Evolutionary conservation across 2,797 vertebrate species (phyloP).

Genomic region (Parauchenoglanis punctatus): DNA sequence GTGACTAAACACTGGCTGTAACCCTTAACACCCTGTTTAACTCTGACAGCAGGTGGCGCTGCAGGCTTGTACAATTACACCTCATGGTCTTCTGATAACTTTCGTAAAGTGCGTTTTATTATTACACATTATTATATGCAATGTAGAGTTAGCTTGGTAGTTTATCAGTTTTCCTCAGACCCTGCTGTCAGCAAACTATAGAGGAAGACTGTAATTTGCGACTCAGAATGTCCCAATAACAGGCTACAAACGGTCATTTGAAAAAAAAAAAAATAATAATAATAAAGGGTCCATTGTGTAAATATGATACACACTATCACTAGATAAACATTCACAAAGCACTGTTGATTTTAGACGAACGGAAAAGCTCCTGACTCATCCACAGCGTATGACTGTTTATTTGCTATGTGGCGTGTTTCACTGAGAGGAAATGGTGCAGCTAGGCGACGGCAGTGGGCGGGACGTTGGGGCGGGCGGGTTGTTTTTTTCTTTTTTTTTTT

Average conservation of each 20-base stretch:
- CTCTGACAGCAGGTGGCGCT: slow-evolving; percentile 20
- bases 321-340: slow-evolving; percentile 7
- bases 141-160: too few relatives aligned
- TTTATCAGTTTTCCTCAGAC: neutral
- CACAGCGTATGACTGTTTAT: neutral
- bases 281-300: neutral
- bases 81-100: neutral
- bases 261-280: neutral
- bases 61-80: neutral
- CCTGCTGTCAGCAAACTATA: neutral
- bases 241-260: too few relatives aligned
- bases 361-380: slow-evolving; percentile 18
- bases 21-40: neutral
- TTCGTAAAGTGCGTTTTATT: neutral
- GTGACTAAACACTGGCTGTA: neutral
- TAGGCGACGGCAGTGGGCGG: slow-evolving; percentile 28
- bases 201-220: neutral
- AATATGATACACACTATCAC: neutral
- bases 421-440: slow-evolving; percentile 32
- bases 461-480: neutral
- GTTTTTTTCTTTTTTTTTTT: too few relatives aligned
- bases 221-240: neutral
- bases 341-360: neutral
- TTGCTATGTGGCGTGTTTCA: neutral
- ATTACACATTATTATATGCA: neutral